A percentile compares a stretch with the other conserved stretches of the same genome.
Conservation (phyloP, 2,888 invertebrate genomes). For the Drosophila macrospina region DNA sequence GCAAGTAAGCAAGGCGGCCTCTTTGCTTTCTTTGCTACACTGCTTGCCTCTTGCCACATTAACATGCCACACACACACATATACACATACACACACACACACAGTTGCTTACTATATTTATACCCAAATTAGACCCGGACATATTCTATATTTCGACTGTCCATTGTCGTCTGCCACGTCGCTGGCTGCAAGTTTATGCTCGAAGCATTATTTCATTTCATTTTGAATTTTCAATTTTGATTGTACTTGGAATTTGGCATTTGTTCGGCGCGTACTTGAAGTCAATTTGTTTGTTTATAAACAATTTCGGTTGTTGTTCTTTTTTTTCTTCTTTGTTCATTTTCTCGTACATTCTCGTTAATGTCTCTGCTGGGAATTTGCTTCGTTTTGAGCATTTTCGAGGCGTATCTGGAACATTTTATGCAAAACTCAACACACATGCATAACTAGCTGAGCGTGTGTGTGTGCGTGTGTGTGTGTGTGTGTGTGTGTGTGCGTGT, state of each 20-base stretch:
- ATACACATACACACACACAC: neutral
- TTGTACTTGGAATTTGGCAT: conserved; percentile 26
- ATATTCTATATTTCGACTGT: conserved; percentile 21
- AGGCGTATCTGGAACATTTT: conserved; percentile 12
- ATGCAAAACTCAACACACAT: neutral
- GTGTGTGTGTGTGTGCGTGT: neutral
- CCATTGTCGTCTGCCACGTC: conserved; percentile 20
- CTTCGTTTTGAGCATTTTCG: conserved; percentile 3
- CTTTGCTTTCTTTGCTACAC: conserved; percentile 8
- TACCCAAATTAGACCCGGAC: conserved; percentile 11
- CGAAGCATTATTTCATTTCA: conserved; percentile 14
- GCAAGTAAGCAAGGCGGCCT: conserved; percentile 48
- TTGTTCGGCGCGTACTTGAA: conserved; percentile 27
- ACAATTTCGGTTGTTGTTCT: conserved; percentile 37
- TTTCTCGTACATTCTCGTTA: conserved; percentile 7
- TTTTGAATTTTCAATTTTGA: conserved; percentile 14
- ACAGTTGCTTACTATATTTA: neutral
- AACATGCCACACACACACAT: neutral
- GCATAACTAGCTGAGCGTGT: neutral
- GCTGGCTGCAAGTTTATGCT: conserved; percentile 32
- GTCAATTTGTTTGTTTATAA: conserved; percentile 61
- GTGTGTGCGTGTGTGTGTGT: neutral
- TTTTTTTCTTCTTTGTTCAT: conserved; percentile 19
- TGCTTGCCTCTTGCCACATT: conserved; percentile 25
- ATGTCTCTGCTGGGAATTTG: conserved; percentile 4